phyloP scores from a whole-genome alignment of 2,888 invertebrate species.

The Nasonia oneida region DNA sequence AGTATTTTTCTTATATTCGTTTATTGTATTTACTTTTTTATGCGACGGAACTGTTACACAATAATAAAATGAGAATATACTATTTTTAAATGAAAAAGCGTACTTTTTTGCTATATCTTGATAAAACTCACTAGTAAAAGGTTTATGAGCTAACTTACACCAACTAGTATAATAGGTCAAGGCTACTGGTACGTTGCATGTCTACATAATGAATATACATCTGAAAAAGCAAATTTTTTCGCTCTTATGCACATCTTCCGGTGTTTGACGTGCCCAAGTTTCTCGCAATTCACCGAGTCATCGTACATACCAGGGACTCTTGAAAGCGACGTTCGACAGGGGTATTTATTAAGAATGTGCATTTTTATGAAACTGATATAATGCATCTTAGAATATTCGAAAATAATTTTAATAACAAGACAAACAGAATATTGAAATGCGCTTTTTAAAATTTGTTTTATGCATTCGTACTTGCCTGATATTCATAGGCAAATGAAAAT shows the following conservation, averaged over 20 bases:
- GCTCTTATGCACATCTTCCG: slow-evolving; percentile 37
- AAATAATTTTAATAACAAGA: background rate
- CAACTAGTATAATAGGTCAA: background rate
- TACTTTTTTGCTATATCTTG: background rate
- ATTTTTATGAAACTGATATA: background rate
- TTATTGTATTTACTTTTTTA: slow-evolving; percentile 49
- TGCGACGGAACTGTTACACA: slow-evolving; percentile 49
- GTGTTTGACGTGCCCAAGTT: slow-evolving; percentile 17
- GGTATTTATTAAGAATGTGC: background rate
- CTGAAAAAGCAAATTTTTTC: background rate
- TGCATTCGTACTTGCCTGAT: background rate
- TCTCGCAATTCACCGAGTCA: slow-evolving; percentile 11
- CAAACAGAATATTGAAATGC: background rate
- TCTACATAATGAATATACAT: background rate
- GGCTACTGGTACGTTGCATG: background rate
- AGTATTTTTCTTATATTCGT: slow-evolving; percentile 57
- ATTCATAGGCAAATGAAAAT: background rate
- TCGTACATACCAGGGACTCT: background rate
- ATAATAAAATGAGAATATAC: slow-evolving; percentile 44
- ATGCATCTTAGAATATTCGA: background rate
- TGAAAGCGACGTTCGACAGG: background rate
- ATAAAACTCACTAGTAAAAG: background rate
- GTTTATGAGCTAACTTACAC: background rate
- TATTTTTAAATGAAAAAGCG: slow-evolving; percentile 51
- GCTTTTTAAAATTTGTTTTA: background rate